Conservation (phyloP, 2,797 vertebrate genomes). For the Poeciliopsis infans region DNA sequence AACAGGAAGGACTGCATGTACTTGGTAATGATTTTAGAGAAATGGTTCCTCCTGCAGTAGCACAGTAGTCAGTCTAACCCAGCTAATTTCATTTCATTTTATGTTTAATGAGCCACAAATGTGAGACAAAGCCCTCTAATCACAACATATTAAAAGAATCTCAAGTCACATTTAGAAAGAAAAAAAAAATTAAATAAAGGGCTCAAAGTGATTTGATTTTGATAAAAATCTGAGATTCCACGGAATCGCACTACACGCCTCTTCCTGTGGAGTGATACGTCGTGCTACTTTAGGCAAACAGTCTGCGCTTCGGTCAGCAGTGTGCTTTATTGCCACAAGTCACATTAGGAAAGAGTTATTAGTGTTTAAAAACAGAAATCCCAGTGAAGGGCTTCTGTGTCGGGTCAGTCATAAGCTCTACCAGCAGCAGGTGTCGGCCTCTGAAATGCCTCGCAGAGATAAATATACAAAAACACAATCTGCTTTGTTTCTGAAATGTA, state of each 20-base stretch:
- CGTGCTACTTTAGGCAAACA: slow-evolving; percentile 52
- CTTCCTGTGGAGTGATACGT: slow-evolving; percentile 39
- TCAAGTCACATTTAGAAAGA: slow-evolving; percentile 68
- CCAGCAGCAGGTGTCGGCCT: slow-evolving; percentile 47
- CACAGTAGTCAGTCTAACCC: slow-evolving; percentile 20
- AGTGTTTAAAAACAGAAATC: slow-evolving; percentile 18
- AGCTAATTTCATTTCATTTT: slow-evolving; percentile 29
- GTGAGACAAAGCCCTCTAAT: slow-evolving; percentile 48
- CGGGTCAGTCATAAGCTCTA: slow-evolving; percentile 16
- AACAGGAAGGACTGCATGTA: not conserved
- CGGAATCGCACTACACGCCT: slow-evolving; percentile 32
- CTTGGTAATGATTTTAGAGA: not conserved
- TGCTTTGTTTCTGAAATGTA: slow-evolving; percentile 39
- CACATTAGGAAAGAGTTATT: slow-evolving; percentile 57
- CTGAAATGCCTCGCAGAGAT: slow-evolving; percentile 45
- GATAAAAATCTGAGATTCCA: slow-evolving; percentile 24
- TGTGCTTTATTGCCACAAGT: slow-evolving; percentile 53
- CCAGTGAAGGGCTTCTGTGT: slow-evolving; percentile 20
- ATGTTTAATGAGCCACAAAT: slow-evolving; percentile 34
- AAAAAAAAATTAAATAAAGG: slow-evolving; percentile 33
- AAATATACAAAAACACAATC: slow-evolving; percentile 50
- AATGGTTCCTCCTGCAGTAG: slow-evolving; percentile 12
- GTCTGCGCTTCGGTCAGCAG: slow-evolving; percentile 54
- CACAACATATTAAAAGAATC: slow-evolving; percentile 55
- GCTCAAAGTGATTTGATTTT: slow-evolving; percentile 54